Conservation (phyloP, 2,888 invertebrate species). For the Ctena decussata region DNA sequence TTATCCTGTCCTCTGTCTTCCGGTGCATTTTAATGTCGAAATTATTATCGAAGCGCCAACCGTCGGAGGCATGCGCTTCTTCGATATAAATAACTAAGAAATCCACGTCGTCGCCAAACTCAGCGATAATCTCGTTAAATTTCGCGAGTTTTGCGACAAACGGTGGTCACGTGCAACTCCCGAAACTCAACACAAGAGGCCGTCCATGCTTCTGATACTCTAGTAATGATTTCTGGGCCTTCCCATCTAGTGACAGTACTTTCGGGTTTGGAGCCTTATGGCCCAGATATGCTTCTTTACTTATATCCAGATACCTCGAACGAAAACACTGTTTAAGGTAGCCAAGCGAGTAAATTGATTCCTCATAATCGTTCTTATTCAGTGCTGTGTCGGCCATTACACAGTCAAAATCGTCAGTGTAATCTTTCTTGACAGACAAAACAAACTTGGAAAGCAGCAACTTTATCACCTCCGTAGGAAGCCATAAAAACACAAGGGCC, state of each 20-base stretch:
- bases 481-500: constrained; percentile 20
- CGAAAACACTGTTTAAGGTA: constrained; percentile 8
- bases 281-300: constrained; percentile 41
- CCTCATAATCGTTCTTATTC: neutral
- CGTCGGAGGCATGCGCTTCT: constrained; percentile 82
- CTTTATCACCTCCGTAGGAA: neutral
- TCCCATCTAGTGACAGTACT: constrained; percentile 45
- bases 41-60: constrained; percentile 80
- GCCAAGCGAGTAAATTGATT: neutral
- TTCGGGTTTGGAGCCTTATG: constrained; percentile 63
- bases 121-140: constrained; percentile 72
- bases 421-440: neutral
- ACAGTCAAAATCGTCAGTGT: neutral
- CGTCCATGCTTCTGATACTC: constrained; percentile 66
- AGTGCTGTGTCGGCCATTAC: neutral
- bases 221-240: constrained; percentile 33
- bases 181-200: constrained; percentile 82
- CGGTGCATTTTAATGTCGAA: constrained; percentile 70
- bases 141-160: constrained; percentile 78
- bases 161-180: constrained; percentile 83
- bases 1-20: constrained; percentile 67
- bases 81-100: constrained; percentile 82
- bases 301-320: constrained; percentile 36
- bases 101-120: constrained; percentile 74
- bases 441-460: constrained; percentile 16